Base-by-base conservation (phyloP, 2,797 vertebrate genomes). In the Bradypodion pumilum region DNA sequence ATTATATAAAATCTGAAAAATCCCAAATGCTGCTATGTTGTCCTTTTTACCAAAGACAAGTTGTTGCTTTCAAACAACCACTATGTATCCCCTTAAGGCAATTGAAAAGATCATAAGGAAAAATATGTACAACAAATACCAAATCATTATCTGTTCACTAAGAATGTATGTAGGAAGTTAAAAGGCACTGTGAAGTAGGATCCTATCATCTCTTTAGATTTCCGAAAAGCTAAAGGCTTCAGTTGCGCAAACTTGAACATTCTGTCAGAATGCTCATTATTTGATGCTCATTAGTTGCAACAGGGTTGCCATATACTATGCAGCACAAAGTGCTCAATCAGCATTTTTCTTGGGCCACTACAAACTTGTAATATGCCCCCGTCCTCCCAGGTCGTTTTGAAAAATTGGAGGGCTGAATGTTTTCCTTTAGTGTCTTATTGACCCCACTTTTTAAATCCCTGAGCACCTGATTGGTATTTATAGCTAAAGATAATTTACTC, bases 161-260 rank as follows among this genome's bases (percentile, higher is more conserved):
- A 81, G 27, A 86, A 75, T 86, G 6, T n/a, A 32, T 16, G 19
- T 42, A n/a, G 3, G 23, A 77, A 44, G 68, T 83, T 70, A 42
- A 85, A 89, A 85, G 46, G 72, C 78, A 37, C 2, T n/a, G 46
- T 35, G 10, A 84, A 44, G 0, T 0, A 7, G 21, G 78, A 82
- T 80, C 8, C 13, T 44, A 72, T 0, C 0, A 56, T 37, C 15
- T 78, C 25, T 80, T 76, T 76, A 63, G 12, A 74, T 81, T 75
- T 29, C 12, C 80, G 25, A 63, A 81, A 81, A 27, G 13, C n/a
- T 70, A 49, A 65, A 80, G 12, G 42, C 83, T 91, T 78, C 42
- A 80, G 2, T 60, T 90, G 75, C 83, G 15, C 19, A 44, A 66
- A 42, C 0, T 83, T 37, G 74, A 29, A 60, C 21, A 2, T 12